Conservation (phyloP, 2,888 invertebrate species). For the Melanchra persicariae region DNA sequence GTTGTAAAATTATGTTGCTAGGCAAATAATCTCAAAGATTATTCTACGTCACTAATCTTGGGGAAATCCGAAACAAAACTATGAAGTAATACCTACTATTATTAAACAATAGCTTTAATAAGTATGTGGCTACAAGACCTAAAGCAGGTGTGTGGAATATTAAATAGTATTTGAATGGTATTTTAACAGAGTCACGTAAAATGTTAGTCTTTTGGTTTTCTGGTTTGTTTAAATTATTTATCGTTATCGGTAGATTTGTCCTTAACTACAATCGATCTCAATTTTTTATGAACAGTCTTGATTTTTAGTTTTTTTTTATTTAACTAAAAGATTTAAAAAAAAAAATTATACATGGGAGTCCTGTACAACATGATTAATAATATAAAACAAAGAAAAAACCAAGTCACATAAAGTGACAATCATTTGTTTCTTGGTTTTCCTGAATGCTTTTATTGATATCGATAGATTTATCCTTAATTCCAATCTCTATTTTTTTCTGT, state of each 20-base stretch:
- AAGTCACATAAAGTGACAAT: background rate
- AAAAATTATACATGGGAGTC: no score
- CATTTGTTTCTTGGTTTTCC: background rate
- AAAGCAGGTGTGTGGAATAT: conserved; percentile 23
- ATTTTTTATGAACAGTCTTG: no score
- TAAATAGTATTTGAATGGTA: background rate
- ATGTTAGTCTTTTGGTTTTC: background rate
- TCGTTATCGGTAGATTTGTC: background rate
- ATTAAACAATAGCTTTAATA: conserved; percentile 7
- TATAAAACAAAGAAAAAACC: no score
- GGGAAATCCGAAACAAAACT: conserved; percentile 12
- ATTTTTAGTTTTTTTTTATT: no score
- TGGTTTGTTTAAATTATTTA: background rate
- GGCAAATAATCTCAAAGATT: background rate
- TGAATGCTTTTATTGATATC: background rate
- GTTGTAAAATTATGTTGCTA: background rate
- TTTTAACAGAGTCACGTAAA: background rate
- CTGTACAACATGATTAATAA: no score
- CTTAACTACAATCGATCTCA: background rate
- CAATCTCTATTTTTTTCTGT: background rate
- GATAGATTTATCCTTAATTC: background rate
- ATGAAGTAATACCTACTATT: conserved; percentile 4
- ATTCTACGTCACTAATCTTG: background rate
- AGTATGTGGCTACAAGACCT: background rate
- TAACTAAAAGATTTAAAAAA: no score